Conservation (phyloP, 2,113 vertebrate genomes). For the Canis aureus region DNA sequence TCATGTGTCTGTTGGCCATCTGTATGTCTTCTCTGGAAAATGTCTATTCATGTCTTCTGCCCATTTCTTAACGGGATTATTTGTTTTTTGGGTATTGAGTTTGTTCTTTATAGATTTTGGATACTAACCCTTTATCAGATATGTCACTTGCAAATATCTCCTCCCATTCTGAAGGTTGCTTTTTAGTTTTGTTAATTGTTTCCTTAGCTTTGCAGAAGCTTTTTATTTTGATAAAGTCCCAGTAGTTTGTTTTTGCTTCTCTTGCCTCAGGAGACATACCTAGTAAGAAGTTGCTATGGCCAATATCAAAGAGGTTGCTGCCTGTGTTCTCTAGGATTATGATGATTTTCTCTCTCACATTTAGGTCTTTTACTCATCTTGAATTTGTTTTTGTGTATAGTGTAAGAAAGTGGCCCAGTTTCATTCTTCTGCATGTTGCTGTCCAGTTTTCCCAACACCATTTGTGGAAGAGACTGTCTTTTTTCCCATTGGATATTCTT, state of each 20-base stretch:
- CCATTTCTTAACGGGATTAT: too few relatives aligned
- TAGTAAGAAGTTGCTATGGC: neutral
- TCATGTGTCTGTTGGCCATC: too few relatives aligned
- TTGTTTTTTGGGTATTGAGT: too few relatives aligned
- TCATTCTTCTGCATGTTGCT: neutral
- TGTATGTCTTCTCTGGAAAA: too few relatives aligned
- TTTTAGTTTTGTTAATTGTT: neutral
- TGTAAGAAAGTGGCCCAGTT: neutral
- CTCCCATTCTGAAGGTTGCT: neutral
- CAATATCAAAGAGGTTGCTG: neutral
- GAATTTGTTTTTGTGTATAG: neutral
- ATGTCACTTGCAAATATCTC: neutral
- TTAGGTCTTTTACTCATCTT: neutral
- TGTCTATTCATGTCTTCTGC: too few relatives aligned
- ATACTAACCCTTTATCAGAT: neutral
- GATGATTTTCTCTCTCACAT: neutral
- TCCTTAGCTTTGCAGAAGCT: neutral
- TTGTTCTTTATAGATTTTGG: too few relatives aligned
- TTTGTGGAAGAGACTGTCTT: too few relatives aligned
- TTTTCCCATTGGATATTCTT: too few relatives aligned
- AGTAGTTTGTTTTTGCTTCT: neutral
- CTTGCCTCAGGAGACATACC: neutral
- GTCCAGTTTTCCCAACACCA: neutral
- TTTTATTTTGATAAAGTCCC: too few relatives aligned
- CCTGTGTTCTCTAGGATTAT: neutral